Conservation (phyloP, 2,888 invertebrate species). For the Cryptophagus acutangulus region DNA sequence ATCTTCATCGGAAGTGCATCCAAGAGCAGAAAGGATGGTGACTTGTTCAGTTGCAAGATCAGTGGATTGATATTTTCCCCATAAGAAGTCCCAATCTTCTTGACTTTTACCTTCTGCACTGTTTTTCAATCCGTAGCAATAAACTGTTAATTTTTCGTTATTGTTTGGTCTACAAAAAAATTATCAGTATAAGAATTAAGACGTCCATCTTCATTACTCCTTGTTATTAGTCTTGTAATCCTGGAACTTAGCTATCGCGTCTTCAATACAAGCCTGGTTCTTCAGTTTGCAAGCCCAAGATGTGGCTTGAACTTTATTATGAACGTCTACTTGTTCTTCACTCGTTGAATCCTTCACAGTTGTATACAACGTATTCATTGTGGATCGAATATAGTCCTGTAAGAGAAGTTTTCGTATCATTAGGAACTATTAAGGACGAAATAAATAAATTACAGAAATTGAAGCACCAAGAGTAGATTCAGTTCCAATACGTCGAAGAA, state of each 20-base stretch:
- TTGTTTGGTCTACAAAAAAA: constrained; percentile 51
- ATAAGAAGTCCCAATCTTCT: constrained; percentile 62
- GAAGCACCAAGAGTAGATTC: constrained; percentile 11
- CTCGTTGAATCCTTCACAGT: constrained; percentile 20
- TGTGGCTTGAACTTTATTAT: constrained; percentile 57
- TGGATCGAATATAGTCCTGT: constrained; percentile 7
- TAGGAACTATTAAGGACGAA: too few species aligned
- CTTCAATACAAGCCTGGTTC: constrained; percentile 53
- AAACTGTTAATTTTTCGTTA: constrained; percentile 66
- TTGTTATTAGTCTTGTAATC: too few species aligned
- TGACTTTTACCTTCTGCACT: constrained; percentile 46
- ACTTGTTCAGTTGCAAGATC: constrained; percentile 67
- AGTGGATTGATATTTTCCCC: constrained; percentile 50
- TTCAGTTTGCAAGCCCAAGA: constrained; percentile 63
- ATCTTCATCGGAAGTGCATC: constrained; percentile 57
- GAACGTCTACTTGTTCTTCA: constrained; percentile 50
- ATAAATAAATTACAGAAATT: constrained; percentile 6
- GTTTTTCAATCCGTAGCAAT: constrained; percentile 66
- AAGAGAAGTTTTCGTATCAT: not conserved
- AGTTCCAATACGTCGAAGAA: constrained; percentile 18
- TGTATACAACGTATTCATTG: constrained; percentile 22
- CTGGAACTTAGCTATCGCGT: constrained; percentile 44
- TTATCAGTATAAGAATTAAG: too few species aligned
- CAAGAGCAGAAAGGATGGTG: constrained; percentile 60
- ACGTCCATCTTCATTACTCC: not conserved